These are phyloP conservation scores for Euplexia lucipara DNA, from an alignment of 2,888 invertebrate species.

Conservation along the genomic window DNA sequence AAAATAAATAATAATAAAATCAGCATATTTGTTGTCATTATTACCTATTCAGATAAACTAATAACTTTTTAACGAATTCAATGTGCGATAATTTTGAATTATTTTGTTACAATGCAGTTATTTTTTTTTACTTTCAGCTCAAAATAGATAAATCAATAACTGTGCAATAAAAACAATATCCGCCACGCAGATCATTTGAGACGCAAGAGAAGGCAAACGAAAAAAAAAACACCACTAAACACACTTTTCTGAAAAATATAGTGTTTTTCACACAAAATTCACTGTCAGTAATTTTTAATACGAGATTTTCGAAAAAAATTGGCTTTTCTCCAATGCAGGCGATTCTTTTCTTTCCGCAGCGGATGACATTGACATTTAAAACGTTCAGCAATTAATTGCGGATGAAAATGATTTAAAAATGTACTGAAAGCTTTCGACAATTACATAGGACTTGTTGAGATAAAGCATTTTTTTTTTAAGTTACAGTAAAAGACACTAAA, in stretches of 20 bases:
- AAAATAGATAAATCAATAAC: conserved; percentile 71
- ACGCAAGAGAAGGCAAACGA: conserved; percentile 47
- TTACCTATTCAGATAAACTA: conserved; percentile 4
- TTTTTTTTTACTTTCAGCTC: conserved; percentile 42
- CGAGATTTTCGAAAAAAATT: conserved; percentile 65
- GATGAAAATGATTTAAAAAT: neutral
- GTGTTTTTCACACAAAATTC: conserved; percentile 66
- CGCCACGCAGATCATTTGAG: conserved; percentile 24
- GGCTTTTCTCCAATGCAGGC: conserved; percentile 72
- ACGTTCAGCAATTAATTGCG: conserved; percentile 50
- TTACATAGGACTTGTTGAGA: neutral
- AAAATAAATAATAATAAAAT: conserved; percentile 2
- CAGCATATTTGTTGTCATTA: conserved; percentile 6
- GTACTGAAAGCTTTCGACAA: neutral
- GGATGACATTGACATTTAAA: conserved; percentile 64
- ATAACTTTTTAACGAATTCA: neutral
- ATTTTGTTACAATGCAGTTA: conserved; percentile 23
- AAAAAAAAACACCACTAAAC: conserved; percentile 50
- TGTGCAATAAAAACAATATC: conserved; percentile 68
- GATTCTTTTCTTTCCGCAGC: conserved; percentile 66
- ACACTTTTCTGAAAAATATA: conserved; percentile 58
- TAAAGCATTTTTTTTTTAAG: neutral
- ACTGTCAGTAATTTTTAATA: conserved; percentile 52
- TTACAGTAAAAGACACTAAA: neutral
- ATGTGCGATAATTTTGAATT: neutral